Evolutionary conservation across 2,888 invertebrate species (phyloP).

Genomic region (Seladonia tumulorum): DNA sequence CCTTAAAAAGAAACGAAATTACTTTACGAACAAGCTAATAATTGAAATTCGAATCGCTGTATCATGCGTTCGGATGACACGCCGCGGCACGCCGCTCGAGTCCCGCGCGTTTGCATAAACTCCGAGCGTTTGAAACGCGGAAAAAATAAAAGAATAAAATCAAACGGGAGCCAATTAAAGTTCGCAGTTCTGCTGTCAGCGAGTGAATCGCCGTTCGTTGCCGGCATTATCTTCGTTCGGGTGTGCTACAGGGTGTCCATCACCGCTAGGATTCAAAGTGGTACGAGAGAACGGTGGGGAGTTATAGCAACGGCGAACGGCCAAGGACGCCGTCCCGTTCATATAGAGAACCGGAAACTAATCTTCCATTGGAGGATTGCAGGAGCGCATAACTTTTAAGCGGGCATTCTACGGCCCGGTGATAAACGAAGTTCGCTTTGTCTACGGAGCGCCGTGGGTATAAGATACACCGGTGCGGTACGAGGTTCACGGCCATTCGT

Average conservation of each 20-base stretch:
- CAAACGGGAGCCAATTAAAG: neutral
- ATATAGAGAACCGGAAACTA: neutral
- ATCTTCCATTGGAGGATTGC: slow-evolving; percentile 4
- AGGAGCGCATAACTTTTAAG: slow-evolving; percentile 23
- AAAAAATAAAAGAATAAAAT: too few species aligned
- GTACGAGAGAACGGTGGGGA: neutral
- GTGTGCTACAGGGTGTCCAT: neutral
- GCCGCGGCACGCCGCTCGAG: neutral
- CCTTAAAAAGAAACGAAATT: too few species aligned
- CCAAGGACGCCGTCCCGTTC: neutral
- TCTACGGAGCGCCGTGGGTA: neutral
- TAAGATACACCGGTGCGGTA: slow-evolving; percentile 26
- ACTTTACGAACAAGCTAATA: too few species aligned
- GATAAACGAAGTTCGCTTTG: slow-evolving; percentile 39
- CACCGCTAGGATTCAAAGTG: neutral
- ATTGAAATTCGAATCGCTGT: too few species aligned
- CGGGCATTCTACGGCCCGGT: neutral
- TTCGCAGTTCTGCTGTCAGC: neutral
- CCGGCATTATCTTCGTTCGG: neutral
- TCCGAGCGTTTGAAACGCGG: neutral
- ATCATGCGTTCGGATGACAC: too few species aligned
- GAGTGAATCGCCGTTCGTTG: neutral
- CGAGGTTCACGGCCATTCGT: slow-evolving; percentile 49
- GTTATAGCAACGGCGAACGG: neutral
- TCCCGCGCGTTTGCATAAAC: neutral